A percentile compares a stretch with the other conserved stretches of the same genome.
Evolutionary conservation across 2,888 invertebrate species (phyloP).

Genomic region (Gerosis bhagava): DNA sequence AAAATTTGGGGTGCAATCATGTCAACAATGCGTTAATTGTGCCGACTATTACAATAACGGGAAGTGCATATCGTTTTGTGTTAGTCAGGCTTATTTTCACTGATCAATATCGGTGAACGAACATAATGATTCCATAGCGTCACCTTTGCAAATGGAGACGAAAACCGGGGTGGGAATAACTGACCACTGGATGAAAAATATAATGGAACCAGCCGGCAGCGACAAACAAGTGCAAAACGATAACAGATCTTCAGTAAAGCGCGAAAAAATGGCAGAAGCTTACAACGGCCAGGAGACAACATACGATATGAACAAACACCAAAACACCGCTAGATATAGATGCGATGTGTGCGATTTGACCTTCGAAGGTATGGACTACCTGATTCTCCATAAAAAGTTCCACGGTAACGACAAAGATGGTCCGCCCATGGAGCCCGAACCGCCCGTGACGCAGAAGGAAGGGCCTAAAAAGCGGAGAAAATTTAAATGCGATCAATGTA

Average conservation of each 20-base stretch:
- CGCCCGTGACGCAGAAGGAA: constrained; percentile 46
- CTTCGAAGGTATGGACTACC: constrained; percentile 70
- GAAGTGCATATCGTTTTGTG: constrained; percentile 47
- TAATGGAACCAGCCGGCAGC: constrained; percentile 73
- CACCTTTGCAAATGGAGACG: constrained; percentile 64
- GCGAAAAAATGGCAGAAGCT: constrained; percentile 72
- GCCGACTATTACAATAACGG: constrained; percentile 41
- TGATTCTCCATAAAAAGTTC: constrained; percentile 73
- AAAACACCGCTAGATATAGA: constrained; percentile 55
- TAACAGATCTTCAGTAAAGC: constrained; percentile 60
- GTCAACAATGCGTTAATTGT: constrained; percentile 70
- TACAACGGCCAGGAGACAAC: constrained; percentile 61
- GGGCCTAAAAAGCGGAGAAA: constrained; percentile 69
- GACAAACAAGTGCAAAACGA: constrained; percentile 61
- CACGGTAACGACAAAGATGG: constrained; percentile 71
- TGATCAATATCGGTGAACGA: constrained; percentile 63
- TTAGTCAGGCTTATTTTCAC: constrained; percentile 42
- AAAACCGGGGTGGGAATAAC: constrained; percentile 64
- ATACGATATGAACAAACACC: constrained; percentile 61
- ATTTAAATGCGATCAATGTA: constrained; percentile 73
- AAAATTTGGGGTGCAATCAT: constrained; percentile 60
- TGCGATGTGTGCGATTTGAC: constrained; percentile 73
- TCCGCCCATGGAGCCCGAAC: constrained; percentile 58
- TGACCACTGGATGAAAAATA: constrained; percentile 77
- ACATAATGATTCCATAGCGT: constrained; percentile 58